These are phyloP conservation scores for Elgaria multicarinata DNA, from an alignment of 2,113 vertebrate genomes.

Conservation along the genomic window DNA sequence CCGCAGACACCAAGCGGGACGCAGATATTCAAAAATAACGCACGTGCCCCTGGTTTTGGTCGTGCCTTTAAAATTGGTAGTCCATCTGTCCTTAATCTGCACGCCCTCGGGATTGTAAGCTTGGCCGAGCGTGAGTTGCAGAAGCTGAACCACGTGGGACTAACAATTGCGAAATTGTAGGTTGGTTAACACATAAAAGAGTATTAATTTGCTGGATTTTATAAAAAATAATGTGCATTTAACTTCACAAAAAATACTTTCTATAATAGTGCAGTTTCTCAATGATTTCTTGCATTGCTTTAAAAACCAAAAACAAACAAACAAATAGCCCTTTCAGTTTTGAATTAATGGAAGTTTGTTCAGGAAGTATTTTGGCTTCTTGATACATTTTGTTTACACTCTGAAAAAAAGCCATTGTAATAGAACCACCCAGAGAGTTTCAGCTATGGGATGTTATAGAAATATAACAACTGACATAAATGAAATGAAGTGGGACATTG, in stretches of 20 bases:
- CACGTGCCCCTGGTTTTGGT: neutral
- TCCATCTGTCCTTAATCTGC: slow-evolving; percentile 39
- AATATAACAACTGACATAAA: too few species aligned
- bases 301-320: neutral
- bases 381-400: slow-evolving; percentile 20
- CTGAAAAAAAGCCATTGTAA: slow-evolving; percentile 18
- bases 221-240: neutral
- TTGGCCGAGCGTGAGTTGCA: neutral
- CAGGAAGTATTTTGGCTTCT: slow-evolving; percentile 20
- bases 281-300: neutral
- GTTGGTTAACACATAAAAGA: neutral
- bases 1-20: slow-evolving; percentile 1
- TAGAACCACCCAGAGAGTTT: too few species aligned
- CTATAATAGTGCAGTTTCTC: neutral
- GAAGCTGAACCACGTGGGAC: slow-evolving; percentile 9
- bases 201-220: neutral
- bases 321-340: neutral
- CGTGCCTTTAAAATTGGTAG: slow-evolving; percentile 30
- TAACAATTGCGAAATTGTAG: neutral
- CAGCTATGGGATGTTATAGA: too few species aligned
- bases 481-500: too few species aligned
- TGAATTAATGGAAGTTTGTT: neutral
- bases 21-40: slow-evolving; percentile 14
- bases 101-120: neutral
- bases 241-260: neutral